A percentile compares a stretch with the other conserved stretches of the same genome.
These are phyloP conservation scores for Zosterops hypoxanthus DNA, from an alignment of 2,113 vertebrate species.

Conservation along the genomic window DNA sequence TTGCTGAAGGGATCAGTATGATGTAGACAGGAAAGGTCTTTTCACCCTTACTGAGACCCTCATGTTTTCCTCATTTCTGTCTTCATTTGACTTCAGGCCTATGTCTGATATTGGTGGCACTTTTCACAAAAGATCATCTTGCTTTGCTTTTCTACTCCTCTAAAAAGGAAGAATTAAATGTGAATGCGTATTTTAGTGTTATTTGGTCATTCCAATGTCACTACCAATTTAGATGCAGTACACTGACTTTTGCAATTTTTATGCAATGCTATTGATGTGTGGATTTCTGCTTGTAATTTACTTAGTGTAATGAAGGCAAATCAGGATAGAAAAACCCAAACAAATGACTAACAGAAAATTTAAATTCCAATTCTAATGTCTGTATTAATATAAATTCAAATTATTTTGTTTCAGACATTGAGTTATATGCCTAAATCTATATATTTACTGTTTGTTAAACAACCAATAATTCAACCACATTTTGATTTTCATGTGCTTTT, in stretches of 20 bases:
- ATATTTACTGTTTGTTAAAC: not conserved
- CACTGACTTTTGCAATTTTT: not conserved
- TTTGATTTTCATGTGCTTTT: not conserved
- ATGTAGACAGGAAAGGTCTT: not conserved
- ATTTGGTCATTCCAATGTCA: not conserved
- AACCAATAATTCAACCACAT: not conserved
- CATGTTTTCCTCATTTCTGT: not conserved
- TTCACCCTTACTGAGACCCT: not conserved
- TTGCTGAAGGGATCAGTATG: not conserved
- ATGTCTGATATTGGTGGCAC: not conserved
- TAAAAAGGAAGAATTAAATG: not conserved
- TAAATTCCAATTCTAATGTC: not conserved
- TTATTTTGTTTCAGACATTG: not conserved
- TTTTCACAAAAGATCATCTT: not conserved
- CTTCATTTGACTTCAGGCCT: not conserved
- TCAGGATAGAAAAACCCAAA: not conserved
- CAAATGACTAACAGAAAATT: not conserved
- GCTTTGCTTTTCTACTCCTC: not conserved
- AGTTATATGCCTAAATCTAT: not conserved
- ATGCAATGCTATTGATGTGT: not conserved
- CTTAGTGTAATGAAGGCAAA: not conserved
- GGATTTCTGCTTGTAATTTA: not conserved
- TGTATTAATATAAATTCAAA: not conserved
- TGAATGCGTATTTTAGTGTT: not conserved
- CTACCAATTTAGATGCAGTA: not conserved